phyloP scores from a whole-genome alignment of 1,140 invertebrate genomes.

The Palaemon carinicauda region DNA sequence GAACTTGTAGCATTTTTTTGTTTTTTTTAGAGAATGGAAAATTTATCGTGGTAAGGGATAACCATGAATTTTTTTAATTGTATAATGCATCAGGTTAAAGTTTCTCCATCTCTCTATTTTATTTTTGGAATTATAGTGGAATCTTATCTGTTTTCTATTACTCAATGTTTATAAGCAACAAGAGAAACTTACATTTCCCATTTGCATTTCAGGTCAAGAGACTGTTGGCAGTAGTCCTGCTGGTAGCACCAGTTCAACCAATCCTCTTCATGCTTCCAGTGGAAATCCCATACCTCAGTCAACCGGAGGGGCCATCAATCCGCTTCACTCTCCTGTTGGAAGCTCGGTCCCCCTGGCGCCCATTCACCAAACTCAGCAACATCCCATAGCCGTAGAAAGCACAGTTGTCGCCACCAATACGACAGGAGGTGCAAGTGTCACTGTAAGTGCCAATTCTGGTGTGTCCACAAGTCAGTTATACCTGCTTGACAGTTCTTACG shows the following conservation, averaged over 20 bases:
- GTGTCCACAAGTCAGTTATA: slow-evolving; percentile 48
- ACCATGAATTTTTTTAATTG: no score
- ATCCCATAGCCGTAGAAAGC: neutral
- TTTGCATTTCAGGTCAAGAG: neutral
- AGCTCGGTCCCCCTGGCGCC: neutral
- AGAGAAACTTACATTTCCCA: neutral
- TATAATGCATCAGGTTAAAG: no score
- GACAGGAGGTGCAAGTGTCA: neutral
- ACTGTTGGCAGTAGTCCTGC: neutral
- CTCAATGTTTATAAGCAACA: no score
- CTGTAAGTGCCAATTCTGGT: slow-evolving; percentile 24
- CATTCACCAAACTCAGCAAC: neutral
- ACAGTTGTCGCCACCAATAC: neutral
- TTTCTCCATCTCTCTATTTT: no score
- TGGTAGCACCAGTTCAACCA: neutral
- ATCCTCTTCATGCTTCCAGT: neutral
- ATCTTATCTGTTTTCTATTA: no score
- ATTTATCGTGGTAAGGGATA: no score
- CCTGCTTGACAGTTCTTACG: slow-evolving; percentile 46
- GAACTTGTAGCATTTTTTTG: no score
- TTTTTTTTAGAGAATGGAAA: no score
- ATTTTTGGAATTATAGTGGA: no score
- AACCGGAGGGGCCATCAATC: neutral
- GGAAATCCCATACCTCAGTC: neutral
- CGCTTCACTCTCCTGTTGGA: neutral